A percentile compares a stretch with the other conserved stretches of the same genome.
Evolutionary conservation across 92 coral and sea anemone species (phyloP).

Genomic region (Umimayanthus kanabou): DNA sequence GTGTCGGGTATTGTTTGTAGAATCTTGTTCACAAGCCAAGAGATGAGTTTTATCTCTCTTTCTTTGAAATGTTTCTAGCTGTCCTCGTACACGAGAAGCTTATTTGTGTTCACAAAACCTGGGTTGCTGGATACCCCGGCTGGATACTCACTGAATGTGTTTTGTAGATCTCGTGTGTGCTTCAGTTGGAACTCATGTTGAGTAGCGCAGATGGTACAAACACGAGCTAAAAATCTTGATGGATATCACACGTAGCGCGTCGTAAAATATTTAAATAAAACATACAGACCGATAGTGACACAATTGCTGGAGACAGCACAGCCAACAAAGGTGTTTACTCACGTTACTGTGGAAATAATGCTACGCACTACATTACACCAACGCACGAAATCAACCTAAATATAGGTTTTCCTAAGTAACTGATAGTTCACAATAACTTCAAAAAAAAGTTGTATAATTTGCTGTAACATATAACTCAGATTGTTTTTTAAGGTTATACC

Average conservation of each 20-base stretch:
- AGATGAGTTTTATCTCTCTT: background rate
- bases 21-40: background rate
- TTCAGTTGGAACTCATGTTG: conserved; percentile 16
- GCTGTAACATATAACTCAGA: background rate
- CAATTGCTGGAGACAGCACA: conserved; percentile 23
- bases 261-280: conserved; percentile 32
- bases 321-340: conserved; percentile 26
- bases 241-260: background rate
- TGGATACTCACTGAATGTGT: background rate
- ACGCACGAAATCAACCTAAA: background rate
- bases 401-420: background rate
- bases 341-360: conserved; percentile 5
- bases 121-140: too few species aligned
- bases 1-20: background rate
- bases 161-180: background rate
- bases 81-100: background rate
- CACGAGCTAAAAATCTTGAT: background rate
- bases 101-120: background rate
- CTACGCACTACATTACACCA: background rate
- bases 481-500: background rate
- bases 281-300: background rate
- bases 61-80: background rate
- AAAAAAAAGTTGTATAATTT: too few species aligned
- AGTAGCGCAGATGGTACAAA: background rate
- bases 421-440: background rate